Evolutionary conservation across 2,888 invertebrate species (phyloP).

Genomic region (Brenthis hecate): DNA sequence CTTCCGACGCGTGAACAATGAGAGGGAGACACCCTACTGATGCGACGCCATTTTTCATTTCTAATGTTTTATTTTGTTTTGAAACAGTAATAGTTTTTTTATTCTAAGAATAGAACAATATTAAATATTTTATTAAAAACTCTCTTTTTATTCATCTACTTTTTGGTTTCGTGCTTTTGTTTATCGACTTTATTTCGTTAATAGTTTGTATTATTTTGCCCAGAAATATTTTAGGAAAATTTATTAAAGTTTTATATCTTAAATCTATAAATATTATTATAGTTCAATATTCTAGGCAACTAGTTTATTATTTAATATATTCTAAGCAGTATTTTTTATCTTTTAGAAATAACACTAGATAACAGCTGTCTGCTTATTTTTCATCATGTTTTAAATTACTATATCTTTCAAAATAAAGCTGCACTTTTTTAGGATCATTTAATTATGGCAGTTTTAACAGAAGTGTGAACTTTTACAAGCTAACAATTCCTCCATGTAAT

Average conservation of each 20-base stretch:
- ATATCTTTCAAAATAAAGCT: constrained; percentile 6
- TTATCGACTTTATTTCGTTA: too few relatives aligned
- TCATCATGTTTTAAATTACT: neutral
- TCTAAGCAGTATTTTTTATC: neutral
- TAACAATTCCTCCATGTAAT: constrained; percentile 59
- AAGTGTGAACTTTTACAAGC: constrained; percentile 52
- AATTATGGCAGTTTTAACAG: constrained; percentile 50
- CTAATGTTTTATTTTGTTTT: constrained; percentile 56
- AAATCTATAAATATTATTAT: neutral
- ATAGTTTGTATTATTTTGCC: too few relatives aligned
- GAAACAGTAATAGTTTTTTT: constrained; percentile 35
- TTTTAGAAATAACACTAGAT: neutral
- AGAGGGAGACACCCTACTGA: constrained; percentile 66
- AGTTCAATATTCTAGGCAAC: too few relatives aligned
- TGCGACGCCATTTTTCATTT: constrained; percentile 70
- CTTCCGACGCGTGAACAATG: constrained; percentile 63
- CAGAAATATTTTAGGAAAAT: too few relatives aligned
- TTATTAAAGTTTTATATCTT: neutral
- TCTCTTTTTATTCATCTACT: too few relatives aligned
- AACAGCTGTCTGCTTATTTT: neutral
- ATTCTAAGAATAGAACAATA: constrained; percentile 13
- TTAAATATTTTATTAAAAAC: constrained; percentile 1
- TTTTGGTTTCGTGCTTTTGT: too few relatives aligned
- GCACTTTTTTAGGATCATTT: constrained; percentile 22
- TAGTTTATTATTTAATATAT: neutral